Base-by-base conservation (phyloP, 2,113 vertebrate genomes). In the Glaucomys volans region DNA sequence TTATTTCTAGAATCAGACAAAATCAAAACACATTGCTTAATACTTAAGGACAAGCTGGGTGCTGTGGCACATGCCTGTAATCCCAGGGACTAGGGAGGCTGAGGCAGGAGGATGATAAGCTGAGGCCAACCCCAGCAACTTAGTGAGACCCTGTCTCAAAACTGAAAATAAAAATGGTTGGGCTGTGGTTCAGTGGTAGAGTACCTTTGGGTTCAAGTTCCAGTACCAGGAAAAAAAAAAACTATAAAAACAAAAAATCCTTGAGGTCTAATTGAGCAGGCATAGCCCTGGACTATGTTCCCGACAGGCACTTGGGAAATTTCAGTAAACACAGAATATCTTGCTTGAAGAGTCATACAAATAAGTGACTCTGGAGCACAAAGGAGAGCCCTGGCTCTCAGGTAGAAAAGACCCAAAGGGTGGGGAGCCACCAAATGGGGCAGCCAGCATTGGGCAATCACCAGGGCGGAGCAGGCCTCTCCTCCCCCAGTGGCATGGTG, bases 271-370 rank as follows among this genome's bases (percentile, higher is more conserved):
- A 90, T 76, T 79, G 32, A n/a, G 44, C n/a, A 26, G 52, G 47
- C 47, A 54, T 35, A 35, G 18, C 8, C 3, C 18, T 47, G 35
- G 44, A 37, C 22, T 94, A 24, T 47, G 10, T 87, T 94, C 80
- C 87, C 35, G 85, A 83, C 20, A 97, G 44, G 40, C 62, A 85
- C 72, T 75, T 90, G 90, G 85, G 42, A 86, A 82, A 90, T 87
- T 72, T 83, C 0, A 6, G 64, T 57, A 79, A 95, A 67, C 42
- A 91, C 13, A 69, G 5, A 59, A 80, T 6, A 1, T 52, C 74
- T 80, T 24, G 57, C 82, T 72, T 88, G 62, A 94, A 85, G 82
- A 95, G 71, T 6, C 74, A 72, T 62, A 67, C 76, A 97, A 75
- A 40, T 40, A 93, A 77, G 20, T 44, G 79, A 74, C 32, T 72